phyloP scores from a whole-genome alignment of 2,888 invertebrate species.

The Dyspetes luteomarginatus region DNA sequence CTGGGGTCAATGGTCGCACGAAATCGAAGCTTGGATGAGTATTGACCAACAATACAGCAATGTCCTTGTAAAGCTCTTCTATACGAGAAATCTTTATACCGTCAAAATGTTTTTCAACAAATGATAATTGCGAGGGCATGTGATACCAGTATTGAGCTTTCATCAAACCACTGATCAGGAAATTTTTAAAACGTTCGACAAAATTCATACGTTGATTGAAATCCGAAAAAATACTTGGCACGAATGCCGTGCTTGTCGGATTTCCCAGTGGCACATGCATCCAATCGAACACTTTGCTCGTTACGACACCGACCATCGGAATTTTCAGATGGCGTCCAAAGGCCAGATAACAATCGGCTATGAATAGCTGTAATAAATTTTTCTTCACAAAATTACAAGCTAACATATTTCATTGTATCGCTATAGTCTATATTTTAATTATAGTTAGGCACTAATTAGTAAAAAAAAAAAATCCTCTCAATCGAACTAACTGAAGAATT shows the following conservation, averaged over 20 bases:
- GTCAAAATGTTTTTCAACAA: conserved; percentile 69
- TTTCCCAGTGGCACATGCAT: conserved; percentile 66
- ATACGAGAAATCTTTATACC: conserved; percentile 79
- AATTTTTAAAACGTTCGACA: conserved; percentile 71
- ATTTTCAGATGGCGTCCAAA: conserved; percentile 72
- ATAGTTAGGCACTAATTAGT: too few relatives aligned
- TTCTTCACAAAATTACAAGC: too few relatives aligned
- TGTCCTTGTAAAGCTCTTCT: conserved; percentile 82
- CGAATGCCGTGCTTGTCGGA: conserved; percentile 68
- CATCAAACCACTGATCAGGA: not conserved
- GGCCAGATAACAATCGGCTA: conserved; percentile 71
- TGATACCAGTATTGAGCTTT: not conserved
- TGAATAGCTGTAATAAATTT: conserved; percentile 63
- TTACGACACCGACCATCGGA: conserved; percentile 64
- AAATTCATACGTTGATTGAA: conserved; percentile 61
- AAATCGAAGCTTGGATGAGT: conserved; percentile 84
- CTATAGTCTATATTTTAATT: too few relatives aligned
- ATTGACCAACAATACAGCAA: conserved; percentile 84
- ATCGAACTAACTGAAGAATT: too few relatives aligned
- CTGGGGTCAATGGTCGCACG: conserved; percentile 82
- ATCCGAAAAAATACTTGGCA: conserved; percentile 58
- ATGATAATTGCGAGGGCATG: not conserved
- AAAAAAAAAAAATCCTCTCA: too few relatives aligned
- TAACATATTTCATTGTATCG: too few relatives aligned
- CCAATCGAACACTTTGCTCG: conserved; percentile 66